Conservation (phyloP, 2,113 vertebrate species). For the Chaenogobius annularis region DNA sequence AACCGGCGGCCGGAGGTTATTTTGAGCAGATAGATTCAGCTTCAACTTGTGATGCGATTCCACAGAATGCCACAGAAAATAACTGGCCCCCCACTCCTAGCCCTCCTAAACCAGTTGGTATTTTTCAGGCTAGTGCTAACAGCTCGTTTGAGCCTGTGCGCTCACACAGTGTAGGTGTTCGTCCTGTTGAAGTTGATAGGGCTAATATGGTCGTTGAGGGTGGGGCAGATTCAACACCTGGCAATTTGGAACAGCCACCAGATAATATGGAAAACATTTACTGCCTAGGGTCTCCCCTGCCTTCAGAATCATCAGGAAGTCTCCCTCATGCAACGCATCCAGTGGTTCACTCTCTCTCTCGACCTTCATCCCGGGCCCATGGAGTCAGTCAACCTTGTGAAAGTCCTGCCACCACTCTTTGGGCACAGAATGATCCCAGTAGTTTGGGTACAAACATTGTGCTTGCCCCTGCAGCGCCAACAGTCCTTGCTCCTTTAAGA, state of each 20-base stretch:
- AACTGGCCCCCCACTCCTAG: constrained; percentile 84
- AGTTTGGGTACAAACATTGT: constrained; percentile 87
- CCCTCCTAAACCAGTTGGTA: constrained; percentile 92
- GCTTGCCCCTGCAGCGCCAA: constrained; percentile 90
- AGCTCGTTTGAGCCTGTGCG: constrained; percentile 96
- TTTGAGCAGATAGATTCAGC: constrained; percentile 96
- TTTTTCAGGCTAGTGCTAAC: constrained; percentile 94
- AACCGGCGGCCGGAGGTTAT: constrained; percentile 76
- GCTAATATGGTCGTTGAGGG: constrained; percentile 88
- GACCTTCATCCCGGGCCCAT: constrained; percentile 81
- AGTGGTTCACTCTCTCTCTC: constrained; percentile 45
- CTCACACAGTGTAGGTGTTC: constrained; percentile 84
- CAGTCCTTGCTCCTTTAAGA: constrained; percentile 80
- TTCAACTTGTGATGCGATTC: constrained; percentile 73
- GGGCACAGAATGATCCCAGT: constrained; percentile 89
- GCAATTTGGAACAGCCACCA: constrained; percentile 94
- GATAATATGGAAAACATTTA: constrained; percentile 94
- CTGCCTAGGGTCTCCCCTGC: constrained; percentile 47
- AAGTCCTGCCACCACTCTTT: constrained; percentile 93
- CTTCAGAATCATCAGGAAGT: constrained; percentile 38
- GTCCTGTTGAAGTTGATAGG: constrained; percentile 83
- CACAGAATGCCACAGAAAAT: constrained; percentile 59
- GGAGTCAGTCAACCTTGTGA: constrained; percentile 85
- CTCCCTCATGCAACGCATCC: constrained; percentile 49
- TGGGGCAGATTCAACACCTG: constrained; percentile 69